These are phyloP conservation scores for Drosophila bifasciata DNA, from an alignment of 1,140 invertebrate species.

Conservation along the genomic window DNA sequence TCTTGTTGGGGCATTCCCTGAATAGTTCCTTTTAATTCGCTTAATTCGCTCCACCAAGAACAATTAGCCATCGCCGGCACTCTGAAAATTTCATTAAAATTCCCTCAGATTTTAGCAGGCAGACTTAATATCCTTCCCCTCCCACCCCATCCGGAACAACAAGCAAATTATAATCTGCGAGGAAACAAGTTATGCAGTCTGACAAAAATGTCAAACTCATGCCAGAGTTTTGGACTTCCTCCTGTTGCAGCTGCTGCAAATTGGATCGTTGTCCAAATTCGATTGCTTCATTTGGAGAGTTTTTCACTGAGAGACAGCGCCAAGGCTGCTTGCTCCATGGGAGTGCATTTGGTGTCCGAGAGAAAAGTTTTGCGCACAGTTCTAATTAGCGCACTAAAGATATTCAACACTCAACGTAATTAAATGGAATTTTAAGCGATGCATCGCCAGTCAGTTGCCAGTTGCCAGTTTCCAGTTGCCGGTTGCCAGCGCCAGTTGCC, in stretches of 20 bases:
- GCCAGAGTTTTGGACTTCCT: neutral
- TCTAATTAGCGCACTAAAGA: conserved; percentile 75
- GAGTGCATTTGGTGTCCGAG: conserved; percentile 61
- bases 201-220: conserved; percentile 33
- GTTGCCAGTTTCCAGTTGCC: conserved; percentile 21
- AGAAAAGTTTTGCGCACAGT: conserved; percentile 62
- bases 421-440: conserved; percentile 81
- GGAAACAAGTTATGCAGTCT: conserved; percentile 46
- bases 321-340: conserved; percentile 8
- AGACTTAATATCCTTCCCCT: conserved; percentile 13
- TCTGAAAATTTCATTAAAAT: conserved; percentile 28
- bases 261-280: conserved; percentile 67
- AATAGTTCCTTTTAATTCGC: neutral
- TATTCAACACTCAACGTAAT: conserved; percentile 80
- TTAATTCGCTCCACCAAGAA: neutral
- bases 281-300: conserved; percentile 58
- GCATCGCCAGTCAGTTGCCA: conserved; percentile 38
- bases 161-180: conserved; percentile 50
- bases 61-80: conserved; percentile 18
- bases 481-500: conserved; percentile 1
- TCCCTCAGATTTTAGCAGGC: conserved; percentile 5
- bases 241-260: conserved; percentile 34
- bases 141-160: no score
- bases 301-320: neutral
- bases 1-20: neutral